Percentiles rank a stretch among this genome's conserved stretches.
phyloP scores from a whole-genome alignment of 2,888 invertebrate species.

The Tetragnatha montana region DNA sequence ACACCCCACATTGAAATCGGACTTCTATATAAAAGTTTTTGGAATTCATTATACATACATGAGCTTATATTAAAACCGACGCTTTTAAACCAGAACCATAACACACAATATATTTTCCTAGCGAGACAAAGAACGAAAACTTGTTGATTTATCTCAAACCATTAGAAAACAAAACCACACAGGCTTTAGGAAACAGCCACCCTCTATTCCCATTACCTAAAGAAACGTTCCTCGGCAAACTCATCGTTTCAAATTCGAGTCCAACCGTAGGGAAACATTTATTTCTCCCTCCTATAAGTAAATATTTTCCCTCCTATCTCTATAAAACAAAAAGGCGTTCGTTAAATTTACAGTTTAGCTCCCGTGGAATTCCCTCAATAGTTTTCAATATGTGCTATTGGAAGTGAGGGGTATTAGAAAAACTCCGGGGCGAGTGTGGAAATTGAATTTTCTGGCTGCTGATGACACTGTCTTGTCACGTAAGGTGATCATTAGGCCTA shows the following conservation, averaged over 20 bases:
- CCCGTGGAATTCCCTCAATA: not conserved
- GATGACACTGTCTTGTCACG: slow-evolving; percentile 45
- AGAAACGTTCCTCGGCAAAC: not conserved
- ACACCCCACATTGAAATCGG: too few species aligned
- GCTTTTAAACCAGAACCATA: too few species aligned
- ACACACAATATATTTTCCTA: too few species aligned
- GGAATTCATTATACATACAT: too few species aligned
- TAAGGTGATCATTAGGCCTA: slow-evolving; percentile 31
- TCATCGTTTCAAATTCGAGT: not conserved
- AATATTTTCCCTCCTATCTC: not conserved
- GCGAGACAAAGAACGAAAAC: not conserved
- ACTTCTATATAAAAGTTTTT: too few species aligned
- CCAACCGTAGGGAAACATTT: not conserved
- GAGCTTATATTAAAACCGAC: too few species aligned
- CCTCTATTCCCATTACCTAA: not conserved
- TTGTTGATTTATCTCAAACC: not conserved
- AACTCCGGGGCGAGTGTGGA: not conserved
- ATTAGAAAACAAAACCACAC: not conserved
- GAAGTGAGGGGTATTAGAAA: not conserved
- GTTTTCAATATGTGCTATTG: slow-evolving; percentile 18
- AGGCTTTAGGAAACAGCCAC: not conserved
- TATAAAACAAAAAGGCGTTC: not conserved
- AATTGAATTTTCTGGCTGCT: slow-evolving; percentile 14
- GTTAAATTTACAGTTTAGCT: not conserved
- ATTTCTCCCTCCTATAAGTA: not conserved